A percentile compares a stretch with the other conserved stretches of the same genome.
phyloP scores from a whole-genome alignment of 1,140 invertebrate genomes.

The Leucophenga varia region DNA sequence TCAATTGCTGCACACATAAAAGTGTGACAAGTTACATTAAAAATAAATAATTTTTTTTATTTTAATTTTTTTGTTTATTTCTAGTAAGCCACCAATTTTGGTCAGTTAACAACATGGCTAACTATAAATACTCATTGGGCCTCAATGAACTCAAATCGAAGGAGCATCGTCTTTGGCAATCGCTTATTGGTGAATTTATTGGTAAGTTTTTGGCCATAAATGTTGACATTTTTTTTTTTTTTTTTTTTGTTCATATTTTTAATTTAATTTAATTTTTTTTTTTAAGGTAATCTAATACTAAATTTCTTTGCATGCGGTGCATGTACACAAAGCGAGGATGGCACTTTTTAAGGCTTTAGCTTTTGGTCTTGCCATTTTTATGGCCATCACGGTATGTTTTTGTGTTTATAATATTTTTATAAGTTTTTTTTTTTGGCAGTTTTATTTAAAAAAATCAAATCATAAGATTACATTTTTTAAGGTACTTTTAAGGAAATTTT shows the following conservation, averaged over 20 bases:
- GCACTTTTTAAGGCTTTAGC: conserved; percentile 80
- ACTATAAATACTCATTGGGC: conserved; percentile 65
- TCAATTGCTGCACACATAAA: no score
- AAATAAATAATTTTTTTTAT: no score
- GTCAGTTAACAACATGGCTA: conserved; percentile 51
- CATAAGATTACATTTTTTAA: no score
- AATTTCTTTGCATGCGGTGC: conserved; percentile 85
- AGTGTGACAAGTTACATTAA: no score
- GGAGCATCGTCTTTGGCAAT: conserved; percentile 64
- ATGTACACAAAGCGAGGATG: conserved; percentile 59
- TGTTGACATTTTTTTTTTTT: no score
- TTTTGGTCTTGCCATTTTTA: conserved; percentile 84
- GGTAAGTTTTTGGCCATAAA: conserved; percentile 41
- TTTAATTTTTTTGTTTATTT: neutral
- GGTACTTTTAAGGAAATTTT: no score
- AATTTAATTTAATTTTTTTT: conserved; percentile 7
- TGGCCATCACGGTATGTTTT: conserved; percentile 69
- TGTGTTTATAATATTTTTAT: no score
- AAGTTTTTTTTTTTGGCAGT: no score
- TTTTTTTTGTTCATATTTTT: no score
- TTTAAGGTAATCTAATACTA: conserved; percentile 78
- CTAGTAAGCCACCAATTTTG: no score
- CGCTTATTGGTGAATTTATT: conserved; percentile 79
- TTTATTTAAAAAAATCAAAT: no score
- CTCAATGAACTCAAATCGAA: conserved; percentile 67